Evolutionary conservation across 2,888 invertebrate genomes (phyloP).

Genomic region (Ditylenchus weischeri): DNA sequence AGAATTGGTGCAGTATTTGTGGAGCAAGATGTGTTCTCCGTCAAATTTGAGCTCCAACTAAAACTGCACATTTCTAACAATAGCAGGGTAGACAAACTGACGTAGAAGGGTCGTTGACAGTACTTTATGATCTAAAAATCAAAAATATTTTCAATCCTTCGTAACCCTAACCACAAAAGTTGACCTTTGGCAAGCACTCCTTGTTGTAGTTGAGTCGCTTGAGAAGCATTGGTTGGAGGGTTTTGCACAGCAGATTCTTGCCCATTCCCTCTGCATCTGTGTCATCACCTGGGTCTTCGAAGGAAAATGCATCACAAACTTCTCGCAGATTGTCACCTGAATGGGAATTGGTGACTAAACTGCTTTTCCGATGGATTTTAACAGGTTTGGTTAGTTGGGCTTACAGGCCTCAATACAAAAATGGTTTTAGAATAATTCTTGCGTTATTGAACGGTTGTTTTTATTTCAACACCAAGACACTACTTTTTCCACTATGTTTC

Average conservation of each 20-base stretch:
- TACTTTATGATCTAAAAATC: conserved; percentile 32
- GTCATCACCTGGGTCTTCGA: conserved; percentile 9
- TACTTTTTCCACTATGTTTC: too few species aligned
- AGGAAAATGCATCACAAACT: conserved; percentile 20
- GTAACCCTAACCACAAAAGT: conserved; percentile 3
- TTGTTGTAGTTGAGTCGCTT: conserved; percentile 27
- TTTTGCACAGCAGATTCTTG: conserved; percentile 23
- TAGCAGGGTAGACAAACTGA: conserved; percentile 25
- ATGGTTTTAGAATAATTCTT: too few species aligned
- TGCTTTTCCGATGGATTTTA: too few species aligned
- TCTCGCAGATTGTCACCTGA: conserved; percentile 15
- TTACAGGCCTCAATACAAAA: too few species aligned
- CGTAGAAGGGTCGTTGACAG: neutral
- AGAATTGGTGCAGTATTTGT: conserved; percentile 30
- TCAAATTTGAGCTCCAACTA: conserved; percentile 54
- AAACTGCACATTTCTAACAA: conserved; percentile 24
- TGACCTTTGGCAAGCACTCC: conserved; percentile 22
- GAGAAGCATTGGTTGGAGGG: conserved; percentile 25
- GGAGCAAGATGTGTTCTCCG: conserved; percentile 55
- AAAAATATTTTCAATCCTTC: neutral
- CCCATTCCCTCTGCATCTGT: neutral
- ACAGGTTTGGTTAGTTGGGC: too few species aligned
- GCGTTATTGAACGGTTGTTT: too few species aligned
- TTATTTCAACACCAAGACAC: too few species aligned
- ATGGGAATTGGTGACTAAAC: too few species aligned